Conservation (phyloP, 2,888 invertebrate species). For the Pyrgus malvae region DNA sequence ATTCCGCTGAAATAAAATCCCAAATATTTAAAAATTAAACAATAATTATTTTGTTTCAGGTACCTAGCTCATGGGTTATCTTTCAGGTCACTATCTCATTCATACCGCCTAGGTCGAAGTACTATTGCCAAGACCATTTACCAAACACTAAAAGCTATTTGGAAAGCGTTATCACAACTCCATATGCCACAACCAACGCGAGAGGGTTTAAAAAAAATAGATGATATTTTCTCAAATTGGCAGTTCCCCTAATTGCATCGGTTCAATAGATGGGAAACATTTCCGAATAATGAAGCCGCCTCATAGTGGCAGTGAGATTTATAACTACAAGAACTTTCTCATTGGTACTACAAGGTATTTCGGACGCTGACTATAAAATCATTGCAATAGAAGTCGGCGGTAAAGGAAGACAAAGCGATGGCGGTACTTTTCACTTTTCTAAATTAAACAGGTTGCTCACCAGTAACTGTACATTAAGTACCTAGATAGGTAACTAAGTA, state of each 20-base stretch:
- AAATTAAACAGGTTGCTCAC: slow-evolving; percentile 31
- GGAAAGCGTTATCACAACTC: too few species aligned
- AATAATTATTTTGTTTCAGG: slow-evolving; percentile 32
- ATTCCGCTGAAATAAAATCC: slow-evolving; percentile 26
- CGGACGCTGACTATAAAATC: slow-evolving; percentile 34
- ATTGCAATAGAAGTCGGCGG: slow-evolving; percentile 32
- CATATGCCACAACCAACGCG: slow-evolving; percentile 30
- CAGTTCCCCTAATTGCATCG: slow-evolving; percentile 35
- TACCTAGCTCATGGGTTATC: slow-evolving; percentile 30
- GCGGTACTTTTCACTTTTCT: slow-evolving; percentile 35
- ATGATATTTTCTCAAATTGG: slow-evolving; percentile 34
- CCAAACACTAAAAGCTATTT: too few species aligned
- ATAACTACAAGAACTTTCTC: slow-evolving; percentile 33
- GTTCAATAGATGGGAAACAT: slow-evolving; percentile 33
- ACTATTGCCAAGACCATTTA: not conserved
- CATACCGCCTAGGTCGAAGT: slow-evolving; percentile 31
- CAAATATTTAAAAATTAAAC: slow-evolving; percentile 20
- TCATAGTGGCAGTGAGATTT: slow-evolving; percentile 21
- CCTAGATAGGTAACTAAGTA: too few species aligned
- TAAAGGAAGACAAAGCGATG: slow-evolving; percentile 36
- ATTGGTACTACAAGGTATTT: slow-evolving; percentile 33
- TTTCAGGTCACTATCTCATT: slow-evolving; percentile 31
- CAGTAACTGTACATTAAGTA: too few species aligned
- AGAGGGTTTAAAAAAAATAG: slow-evolving; percentile 31
- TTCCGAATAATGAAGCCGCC: slow-evolving; percentile 32